Base-by-base conservation (phyloP, 2,888 invertebrate species). In the Strigamia maritima region DNA sequence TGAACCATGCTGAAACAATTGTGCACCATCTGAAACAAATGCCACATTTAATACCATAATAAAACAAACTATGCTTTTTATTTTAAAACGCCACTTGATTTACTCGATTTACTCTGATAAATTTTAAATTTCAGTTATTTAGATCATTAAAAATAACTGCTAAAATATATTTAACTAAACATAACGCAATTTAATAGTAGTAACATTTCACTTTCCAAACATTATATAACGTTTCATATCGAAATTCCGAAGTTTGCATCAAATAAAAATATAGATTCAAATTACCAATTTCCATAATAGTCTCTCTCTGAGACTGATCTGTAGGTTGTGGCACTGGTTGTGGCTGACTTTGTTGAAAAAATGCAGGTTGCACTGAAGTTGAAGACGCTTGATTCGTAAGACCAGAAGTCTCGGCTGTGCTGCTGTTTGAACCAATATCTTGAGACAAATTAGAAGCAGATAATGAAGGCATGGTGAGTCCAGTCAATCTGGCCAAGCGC, bases 401-500 rank as follows among this genome's bases (percentile, higher is more conserved):
- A 60, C n/a, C 60, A 22, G 60, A n/a, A 16, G 60, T 22, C 19
- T 60, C 60, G 10, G 60, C 22, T n/a, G 22, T 70, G 38, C 75
- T 19, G 40, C 79, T 74, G 49, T 76, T 19, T 44, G 76, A 8
- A 65, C 49, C 19, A 77, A 22, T 14, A 38, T 38, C 35, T 19
- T 40, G 76, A 8, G 10, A 26, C 10, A 22, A 60, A 78, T 35
- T 75, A 14, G 78, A 26, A 16, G 76, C 26, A 14, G 60, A 31
- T 83, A 89, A 86, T 2, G 87, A 83, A 60, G 88, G 86, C 75
- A 88, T 89, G 81, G 90, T 89, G 80, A 90, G 86, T 76, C 90
- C 91, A 76, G 90, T 90, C 81, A 93, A 87, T 80, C 92, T 90
- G 79, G 92, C 93, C 84, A 94, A 87, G 81, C 93, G 90, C 83